Base-by-base conservation (phyloP, 2,113 vertebrate genomes). In the Rissa tridactyla region DNA sequence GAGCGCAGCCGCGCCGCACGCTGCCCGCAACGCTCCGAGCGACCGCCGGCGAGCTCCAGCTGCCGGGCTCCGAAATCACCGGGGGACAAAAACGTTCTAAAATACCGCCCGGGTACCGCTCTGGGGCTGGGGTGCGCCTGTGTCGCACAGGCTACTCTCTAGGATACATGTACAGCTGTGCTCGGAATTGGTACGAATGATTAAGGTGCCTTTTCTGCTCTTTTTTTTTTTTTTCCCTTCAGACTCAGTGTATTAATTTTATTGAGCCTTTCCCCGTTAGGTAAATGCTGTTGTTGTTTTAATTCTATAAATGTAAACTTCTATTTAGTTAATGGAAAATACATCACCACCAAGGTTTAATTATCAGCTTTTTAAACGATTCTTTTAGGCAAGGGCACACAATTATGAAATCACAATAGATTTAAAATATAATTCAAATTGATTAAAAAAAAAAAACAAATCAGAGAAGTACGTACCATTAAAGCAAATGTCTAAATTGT, bases 321-420 rank as follows among this genome's bases (percentile, higher is more conserved):
- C 94, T 96, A 92, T 98, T 96, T 97, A 96, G 90, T 96, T 96
- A 96, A 92, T 97, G 92, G 82, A 92, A 97, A 96, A 96, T 64
- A 91, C 96, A 92, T 90, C 79, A 68, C 78, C 76, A 89, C 65
- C 80, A 17, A 84, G 81, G 82, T 91, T 97, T 97, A 97, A 97
- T 97, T 91, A 79, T 92, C 94, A 89, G 73, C 86, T 96, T 87
- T 96, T 92, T 8, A 92, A 95, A 95, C 96, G 10, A 68, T 72
- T 94, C 75, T 92, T 92, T 95, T 95, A 71, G 89, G 94, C 78
- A 96, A 88, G 52, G 46, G 90, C 75, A 78, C 76, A 86, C 81
- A 94, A 94, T 97, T 96, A 95, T 34, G 94, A 96, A 97, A 97
- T 93, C 34, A 87, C 90, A 85, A 62, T 75, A 96, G 70, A 96